These are phyloP conservation scores for Triplophysa tibetana DNA, from an alignment of 2,113 vertebrate genomes.

Conservation along the genomic window DNA sequence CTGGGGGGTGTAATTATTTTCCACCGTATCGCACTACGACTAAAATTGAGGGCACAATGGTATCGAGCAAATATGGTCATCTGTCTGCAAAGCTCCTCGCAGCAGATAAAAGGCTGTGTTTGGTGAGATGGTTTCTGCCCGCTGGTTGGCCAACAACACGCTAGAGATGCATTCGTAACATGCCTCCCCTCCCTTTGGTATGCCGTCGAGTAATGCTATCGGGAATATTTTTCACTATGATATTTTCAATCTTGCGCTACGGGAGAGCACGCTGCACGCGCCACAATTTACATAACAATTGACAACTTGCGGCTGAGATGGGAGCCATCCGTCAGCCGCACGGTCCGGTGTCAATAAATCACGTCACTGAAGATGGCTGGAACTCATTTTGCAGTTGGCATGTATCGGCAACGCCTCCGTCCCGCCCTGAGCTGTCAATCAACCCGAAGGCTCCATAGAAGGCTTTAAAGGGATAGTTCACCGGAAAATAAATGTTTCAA, in stretches of 20 bases:
- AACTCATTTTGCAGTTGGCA: conserved; percentile 57
- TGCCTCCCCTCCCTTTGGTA: background rate
- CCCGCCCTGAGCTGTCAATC: conserved; percentile 56
- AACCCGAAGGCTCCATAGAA: background rate
- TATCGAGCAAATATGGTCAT: conserved; percentile 61
- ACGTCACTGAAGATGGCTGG: conserved; percentile 62
- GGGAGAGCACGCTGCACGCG: conserved; percentile 38
- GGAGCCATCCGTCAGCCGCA: conserved; percentile 58
- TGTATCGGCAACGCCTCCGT: conserved; percentile 53
- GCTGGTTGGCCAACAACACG: background rate
- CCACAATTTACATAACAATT: conserved; percentile 54
- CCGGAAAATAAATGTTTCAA: no score
- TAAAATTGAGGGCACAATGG: conserved; percentile 62
- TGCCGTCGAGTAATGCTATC: conserved; percentile 12
- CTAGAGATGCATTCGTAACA: background rate
- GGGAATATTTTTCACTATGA: conserved; percentile 55
- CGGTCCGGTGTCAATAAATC: conserved; percentile 55
- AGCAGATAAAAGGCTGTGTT: conserved; percentile 59
- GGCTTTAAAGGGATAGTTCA: no score
- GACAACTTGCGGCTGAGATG: conserved; percentile 38
- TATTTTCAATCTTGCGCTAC: conserved; percentile 44
- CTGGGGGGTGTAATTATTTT: conserved; percentile 74
- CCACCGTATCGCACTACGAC: conserved; percentile 64
- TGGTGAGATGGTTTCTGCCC: conserved; percentile 38
- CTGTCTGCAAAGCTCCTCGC: conserved; percentile 55